These are phyloP conservation scores for Nemopilema nomurai DNA, from an alignment of 30 jellyfish, hydroid and myxozoan genomes.

Conservation along the genomic window DNA sequence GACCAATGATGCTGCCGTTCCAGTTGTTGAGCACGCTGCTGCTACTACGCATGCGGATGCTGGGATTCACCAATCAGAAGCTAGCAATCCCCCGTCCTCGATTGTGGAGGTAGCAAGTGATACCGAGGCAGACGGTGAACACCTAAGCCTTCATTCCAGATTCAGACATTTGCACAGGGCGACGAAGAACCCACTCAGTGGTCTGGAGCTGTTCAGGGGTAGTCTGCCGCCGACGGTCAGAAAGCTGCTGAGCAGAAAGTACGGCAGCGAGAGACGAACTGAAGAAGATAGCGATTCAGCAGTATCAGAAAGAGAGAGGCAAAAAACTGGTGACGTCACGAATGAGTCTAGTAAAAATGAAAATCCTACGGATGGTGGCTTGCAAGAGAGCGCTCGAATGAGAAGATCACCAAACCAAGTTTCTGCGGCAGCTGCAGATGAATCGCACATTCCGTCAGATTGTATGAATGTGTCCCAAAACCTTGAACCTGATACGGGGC, in stretches of 20 bases:
- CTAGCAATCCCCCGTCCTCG: not conserved
- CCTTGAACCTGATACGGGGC: no score
- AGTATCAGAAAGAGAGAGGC: not conserved
- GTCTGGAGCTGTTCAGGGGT: slow-evolving; percentile 36
- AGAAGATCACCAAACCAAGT: not conserved
- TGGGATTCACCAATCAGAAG: not conserved
- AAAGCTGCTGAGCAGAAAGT: slow-evolving; percentile 10
- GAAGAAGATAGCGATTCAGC: slow-evolving; percentile 2
- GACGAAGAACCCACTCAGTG: slow-evolving; percentile 30
- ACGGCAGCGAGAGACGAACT: slow-evolving; percentile 1
- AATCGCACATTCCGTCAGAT: no score
- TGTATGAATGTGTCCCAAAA: no score
- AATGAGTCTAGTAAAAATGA: no score
- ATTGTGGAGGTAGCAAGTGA: not conserved
- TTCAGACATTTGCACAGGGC: slow-evolving; percentile 38
- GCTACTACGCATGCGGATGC: not conserved
- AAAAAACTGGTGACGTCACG: not conserved
- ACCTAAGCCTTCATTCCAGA: slow-evolving; percentile 32
- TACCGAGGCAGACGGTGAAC: slow-evolving; percentile 26
- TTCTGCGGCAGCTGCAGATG: no score
- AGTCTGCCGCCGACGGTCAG: slow-evolving; percentile 32
- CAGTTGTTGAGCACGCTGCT: not conserved
- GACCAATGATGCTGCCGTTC: not conserved
- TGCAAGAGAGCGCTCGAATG: not conserved
- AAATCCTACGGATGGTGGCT: no score